Evolutionary conservation across 2,888 invertebrate species (phyloP), one percentile per base, ranked within the genome.

Genomic region (Machimus atricapillus): DNA sequence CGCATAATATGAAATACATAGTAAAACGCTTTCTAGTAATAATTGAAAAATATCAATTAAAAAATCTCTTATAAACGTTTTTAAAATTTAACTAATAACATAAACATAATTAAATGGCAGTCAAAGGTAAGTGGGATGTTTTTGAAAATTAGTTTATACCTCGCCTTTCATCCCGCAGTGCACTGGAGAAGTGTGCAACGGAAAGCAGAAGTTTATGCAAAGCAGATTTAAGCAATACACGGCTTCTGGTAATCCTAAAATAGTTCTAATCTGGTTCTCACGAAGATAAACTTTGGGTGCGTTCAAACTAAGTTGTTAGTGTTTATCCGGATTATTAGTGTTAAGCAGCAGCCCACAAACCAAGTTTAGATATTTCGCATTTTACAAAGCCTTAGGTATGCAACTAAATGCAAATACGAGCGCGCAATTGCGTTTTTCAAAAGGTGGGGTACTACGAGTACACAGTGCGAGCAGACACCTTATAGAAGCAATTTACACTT

Each of bases 261-360:
- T 7, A 66, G 9, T 23, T 66, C 27, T 66, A 66, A 66, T 66
- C 66, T 23, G 66, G 27, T 9, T 27, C 66, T 12, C 12, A 66
- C 58, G 27, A 66, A 66, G 19, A 27, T 66, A 66, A 66, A 27
- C 66, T 23, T 56, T 66, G 27, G 66, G 27, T 66, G 58, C 58
- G 19, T 58, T 58, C 58, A 58, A 66, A 27, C 66, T 66, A 27
- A 12, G 27, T 66, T 66, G 56, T 86, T 76, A 78, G 56, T 86
- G 76, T 58, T 58, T 66, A 23, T 73, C 31, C 19, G 23, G 31
- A 43, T 73, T 23, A 40, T 16, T 56, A 37, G 73, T 66, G 16
- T 76, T 76, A 85, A 85, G 85, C 85, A 52, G 31, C 37, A 85
- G 66, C 40, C 74, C 79, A 79, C 6, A 79, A 40, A 52, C 52